A percentile compares a stretch with the other conserved stretches of the same genome.
These are phyloP conservation scores for Baccha elongata DNA, from an alignment of 2,888 invertebrate species.

Conservation along the genomic window DNA sequence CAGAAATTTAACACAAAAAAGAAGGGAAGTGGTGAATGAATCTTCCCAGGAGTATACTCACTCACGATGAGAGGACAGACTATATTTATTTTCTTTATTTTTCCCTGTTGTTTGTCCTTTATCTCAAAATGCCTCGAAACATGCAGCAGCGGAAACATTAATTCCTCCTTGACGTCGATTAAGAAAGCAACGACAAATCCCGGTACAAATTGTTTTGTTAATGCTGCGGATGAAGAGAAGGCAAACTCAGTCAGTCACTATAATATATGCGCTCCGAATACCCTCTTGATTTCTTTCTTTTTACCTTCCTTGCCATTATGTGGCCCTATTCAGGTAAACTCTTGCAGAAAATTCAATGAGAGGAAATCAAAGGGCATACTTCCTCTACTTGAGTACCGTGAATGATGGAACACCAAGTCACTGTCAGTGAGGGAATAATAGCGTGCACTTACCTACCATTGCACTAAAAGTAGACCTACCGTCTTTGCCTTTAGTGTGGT, in stretches of 20 bases:
- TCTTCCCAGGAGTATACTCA: constrained; percentile 66
- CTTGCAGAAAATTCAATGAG: constrained; percentile 57
- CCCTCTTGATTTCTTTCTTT: constrained; percentile 59
- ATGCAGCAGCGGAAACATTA: constrained; percentile 65
- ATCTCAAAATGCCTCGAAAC: constrained; percentile 6
- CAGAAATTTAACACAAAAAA: constrained; percentile 17
- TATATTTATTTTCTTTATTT: constrained; percentile 61
- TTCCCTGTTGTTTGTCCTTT: constrained; percentile 56
- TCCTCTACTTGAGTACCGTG: constrained; percentile 66
- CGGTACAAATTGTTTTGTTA: constrained; percentile 67
- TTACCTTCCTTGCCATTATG: constrained; percentile 31
- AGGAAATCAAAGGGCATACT: constrained; percentile 71
- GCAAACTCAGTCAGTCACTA: constrained; percentile 5
- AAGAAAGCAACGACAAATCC: constrained; percentile 49
- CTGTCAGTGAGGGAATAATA: constrained; percentile 57
- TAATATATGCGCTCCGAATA: not conserved
- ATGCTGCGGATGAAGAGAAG: constrained; percentile 15
- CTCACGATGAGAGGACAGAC: constrained; percentile 51
- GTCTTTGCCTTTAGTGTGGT: constrained; percentile 15
- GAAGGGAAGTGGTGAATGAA: constrained; percentile 52
- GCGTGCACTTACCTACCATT: constrained; percentile 37
- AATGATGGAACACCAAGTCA: constrained; percentile 65
- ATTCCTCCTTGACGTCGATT: constrained; percentile 66
- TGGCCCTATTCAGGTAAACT: constrained; percentile 21
- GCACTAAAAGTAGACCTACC: constrained; percentile 13